A percentile compares a stretch with the other conserved stretches of the same genome.
phyloP scores from a whole-genome alignment of 1,140 invertebrate genomes.

The Calycopis cecrops region DNA sequence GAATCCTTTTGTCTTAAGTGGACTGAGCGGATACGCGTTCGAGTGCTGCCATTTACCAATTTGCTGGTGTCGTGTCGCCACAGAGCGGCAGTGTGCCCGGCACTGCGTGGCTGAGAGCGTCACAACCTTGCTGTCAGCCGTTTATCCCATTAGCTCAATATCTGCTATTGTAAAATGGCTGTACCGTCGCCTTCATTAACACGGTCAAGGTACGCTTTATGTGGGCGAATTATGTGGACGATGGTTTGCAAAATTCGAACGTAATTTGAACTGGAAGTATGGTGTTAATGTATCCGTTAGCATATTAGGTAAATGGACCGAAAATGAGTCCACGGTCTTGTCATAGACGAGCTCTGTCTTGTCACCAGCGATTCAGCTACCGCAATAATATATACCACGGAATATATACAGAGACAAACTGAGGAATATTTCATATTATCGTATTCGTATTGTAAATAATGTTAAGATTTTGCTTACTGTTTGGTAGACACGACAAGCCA shows the following conservation, averaged over 20 bases:
- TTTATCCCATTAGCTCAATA: conserved; percentile 67
- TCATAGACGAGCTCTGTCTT: too few relatives aligned
- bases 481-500: too few relatives aligned
- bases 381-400: too few relatives aligned
- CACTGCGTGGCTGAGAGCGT: conserved; percentile 47
- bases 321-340: too few relatives aligned
- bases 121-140: conserved; percentile 65
- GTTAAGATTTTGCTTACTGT: too few relatives aligned
- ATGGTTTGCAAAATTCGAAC: conserved; percentile 2
- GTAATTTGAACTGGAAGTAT: too few relatives aligned
- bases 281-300: too few relatives aligned
- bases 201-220: conserved; percentile 65
- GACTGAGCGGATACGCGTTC: conserved; percentile 64
- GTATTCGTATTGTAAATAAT: too few relatives aligned
- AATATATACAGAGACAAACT: too few relatives aligned
- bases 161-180: conserved; percentile 52
- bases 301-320: too few relatives aligned
- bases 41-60: conserved; percentile 69
- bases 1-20: conserved; percentile 60
- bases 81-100: conserved; percentile 49
- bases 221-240: conserved; percentile 14
- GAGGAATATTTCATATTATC: too few relatives aligned
- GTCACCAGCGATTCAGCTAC: too few relatives aligned
- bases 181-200: conserved; percentile 51
- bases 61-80: conserved; percentile 50